Percentiles rank a stretch among this genome's conserved stretches.
Evolutionary conservation across 2,113 vertebrate genomes (phyloP).

Genomic region (Microtus oregoni): DNA sequence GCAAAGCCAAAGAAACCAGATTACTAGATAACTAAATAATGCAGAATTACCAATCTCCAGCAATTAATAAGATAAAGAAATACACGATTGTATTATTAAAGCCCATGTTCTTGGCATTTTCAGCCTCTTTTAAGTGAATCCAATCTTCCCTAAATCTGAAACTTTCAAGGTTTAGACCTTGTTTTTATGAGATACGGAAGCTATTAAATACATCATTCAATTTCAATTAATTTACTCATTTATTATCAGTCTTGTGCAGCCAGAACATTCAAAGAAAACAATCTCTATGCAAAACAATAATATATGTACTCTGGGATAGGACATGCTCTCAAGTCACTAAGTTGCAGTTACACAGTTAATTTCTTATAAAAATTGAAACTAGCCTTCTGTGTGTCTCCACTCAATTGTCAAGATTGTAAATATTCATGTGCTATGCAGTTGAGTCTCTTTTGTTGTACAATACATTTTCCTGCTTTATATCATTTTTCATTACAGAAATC

Average conservation of each 20-base stretch:
- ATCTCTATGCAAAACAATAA: constrained; percentile 3
- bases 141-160: neutral
- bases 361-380: constrained; percentile 51
- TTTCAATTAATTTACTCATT: constrained; percentile 56
- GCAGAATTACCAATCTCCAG: neutral
- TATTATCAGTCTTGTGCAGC: constrained; percentile 12
- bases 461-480: neutral
- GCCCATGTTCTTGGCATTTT: neutral
- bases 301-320: neutral
- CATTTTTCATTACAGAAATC: constrained; percentile 47
- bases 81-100: neutral
- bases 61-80: neutral
- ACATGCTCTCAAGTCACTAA: neutral
- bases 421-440: constrained; percentile 20
- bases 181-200: constrained; percentile 37
- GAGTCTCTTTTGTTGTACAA: neutral
- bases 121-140: neutral
- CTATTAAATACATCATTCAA: neutral
- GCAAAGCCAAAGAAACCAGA: neutral
- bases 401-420: constrained; percentile 17
- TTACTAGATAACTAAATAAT: neutral
- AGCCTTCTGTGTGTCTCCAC: constrained; percentile 3
- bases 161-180: constrained; percentile 29
- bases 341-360: neutral
- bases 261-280: neutral